These are phyloP conservation scores for Leptinotarsa tumamoca DNA, from an alignment of 2,888 invertebrate genomes.

Conservation along the genomic window DNA sequence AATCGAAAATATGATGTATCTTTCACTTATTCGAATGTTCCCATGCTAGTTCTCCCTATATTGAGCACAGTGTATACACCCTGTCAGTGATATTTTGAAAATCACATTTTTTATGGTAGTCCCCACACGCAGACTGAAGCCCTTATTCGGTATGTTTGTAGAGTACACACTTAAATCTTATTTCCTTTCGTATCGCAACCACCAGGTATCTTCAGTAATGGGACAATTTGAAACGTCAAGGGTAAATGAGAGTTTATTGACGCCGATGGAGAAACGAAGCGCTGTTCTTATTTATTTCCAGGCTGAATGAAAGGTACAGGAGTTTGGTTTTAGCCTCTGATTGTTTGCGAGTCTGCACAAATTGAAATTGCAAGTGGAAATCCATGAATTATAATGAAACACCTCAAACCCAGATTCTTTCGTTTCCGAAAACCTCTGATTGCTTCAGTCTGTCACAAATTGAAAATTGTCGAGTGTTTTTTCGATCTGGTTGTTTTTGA, in stretches of 20 bases:
- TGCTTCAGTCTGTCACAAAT: neutral
- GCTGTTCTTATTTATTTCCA: constrained; percentile 14
- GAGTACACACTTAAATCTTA: neutral
- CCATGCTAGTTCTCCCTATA: no score
- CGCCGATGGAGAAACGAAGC: constrained; percentile 6
- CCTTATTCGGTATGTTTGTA: no score
- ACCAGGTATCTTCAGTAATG: neutral
- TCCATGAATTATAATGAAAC: neutral
- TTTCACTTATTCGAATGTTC: no score
- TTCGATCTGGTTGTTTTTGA: no score
- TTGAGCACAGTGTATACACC: no score
- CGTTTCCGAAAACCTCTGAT: neutral
- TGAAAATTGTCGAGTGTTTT: neutral
- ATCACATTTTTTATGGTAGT: no score
- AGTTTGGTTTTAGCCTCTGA: constrained; percentile 15
- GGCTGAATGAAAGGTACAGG: constrained; percentile 14
- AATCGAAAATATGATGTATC: no score
- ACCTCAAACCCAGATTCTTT: neutral
- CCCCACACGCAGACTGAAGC: neutral
- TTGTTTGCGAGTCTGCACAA: neutral
- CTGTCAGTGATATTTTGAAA: no score
- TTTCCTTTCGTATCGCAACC: neutral
- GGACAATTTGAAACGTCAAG: constrained; percentile 8
- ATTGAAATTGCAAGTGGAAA: constrained; percentile 3
- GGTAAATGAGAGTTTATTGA: constrained; percentile 12